Conservation (phyloP, 2,888 invertebrate genomes). For the Tetanocera ferruginea region DNA sequence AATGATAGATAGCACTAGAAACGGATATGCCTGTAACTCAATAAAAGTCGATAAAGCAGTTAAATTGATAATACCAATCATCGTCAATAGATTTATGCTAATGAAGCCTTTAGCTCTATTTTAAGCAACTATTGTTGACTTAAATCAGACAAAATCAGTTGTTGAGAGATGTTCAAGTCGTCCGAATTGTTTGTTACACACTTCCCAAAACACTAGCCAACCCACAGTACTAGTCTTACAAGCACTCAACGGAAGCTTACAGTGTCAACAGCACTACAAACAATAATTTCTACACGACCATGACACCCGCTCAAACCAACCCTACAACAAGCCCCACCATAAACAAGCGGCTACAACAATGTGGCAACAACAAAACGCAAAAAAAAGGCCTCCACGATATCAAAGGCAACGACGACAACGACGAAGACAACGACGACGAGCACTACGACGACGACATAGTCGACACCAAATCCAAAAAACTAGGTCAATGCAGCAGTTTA, state of each 20-base stretch:
- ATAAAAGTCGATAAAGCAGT: background rate
- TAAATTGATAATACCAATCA: background rate
- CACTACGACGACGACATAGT: background rate
- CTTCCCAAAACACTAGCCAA: background rate
- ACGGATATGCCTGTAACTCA: background rate
- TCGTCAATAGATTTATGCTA: background rate
- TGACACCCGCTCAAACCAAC: background rate
- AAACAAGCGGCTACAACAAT: background rate
- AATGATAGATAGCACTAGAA: background rate
- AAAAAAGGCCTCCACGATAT: background rate
- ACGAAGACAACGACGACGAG: no score
- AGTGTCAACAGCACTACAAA: background rate
- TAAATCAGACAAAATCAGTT: background rate
- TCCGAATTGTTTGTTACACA: background rate
- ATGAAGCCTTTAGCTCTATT: background rate
- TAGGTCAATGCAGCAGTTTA: constrained; percentile 65
- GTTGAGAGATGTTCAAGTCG: background rate
- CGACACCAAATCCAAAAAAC: constrained; percentile 43
- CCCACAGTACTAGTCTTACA: background rate
- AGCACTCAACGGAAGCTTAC: background rate
- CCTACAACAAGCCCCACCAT: background rate
- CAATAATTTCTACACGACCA: background rate
- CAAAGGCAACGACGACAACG: background rate
- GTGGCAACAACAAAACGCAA: background rate
- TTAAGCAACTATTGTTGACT: background rate